phyloP scores from a whole-genome alignment of 2,888 invertebrate genomes.

The Caenorhabditis doughertyi region DNA sequence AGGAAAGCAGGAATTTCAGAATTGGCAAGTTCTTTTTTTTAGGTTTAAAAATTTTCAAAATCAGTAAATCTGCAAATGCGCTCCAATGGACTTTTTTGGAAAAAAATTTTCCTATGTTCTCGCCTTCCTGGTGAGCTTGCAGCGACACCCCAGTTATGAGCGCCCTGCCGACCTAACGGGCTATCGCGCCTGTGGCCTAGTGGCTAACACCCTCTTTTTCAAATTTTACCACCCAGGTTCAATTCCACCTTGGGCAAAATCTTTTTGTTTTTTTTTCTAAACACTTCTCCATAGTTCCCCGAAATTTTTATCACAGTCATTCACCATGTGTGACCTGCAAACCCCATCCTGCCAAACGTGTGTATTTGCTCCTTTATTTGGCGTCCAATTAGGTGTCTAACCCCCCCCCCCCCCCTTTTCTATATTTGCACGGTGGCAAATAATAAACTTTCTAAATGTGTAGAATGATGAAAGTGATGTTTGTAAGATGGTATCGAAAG shows the following conservation, averaged over 20 bases:
- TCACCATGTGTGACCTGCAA: not conserved
- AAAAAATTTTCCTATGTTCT: not conserved
- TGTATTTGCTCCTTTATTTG: slow-evolving; percentile 47
- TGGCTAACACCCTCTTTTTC: not conserved
- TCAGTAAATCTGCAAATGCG: not conserved
- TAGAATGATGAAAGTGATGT: not conserved
- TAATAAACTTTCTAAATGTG: slow-evolving; percentile 35
- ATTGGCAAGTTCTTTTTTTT: too few species aligned
- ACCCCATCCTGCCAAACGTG: not conserved
- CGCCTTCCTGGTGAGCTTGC: not conserved
- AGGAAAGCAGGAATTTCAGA: too few species aligned
- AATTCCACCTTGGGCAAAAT: not conserved
- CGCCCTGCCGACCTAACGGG: too few species aligned
- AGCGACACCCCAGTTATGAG: not conserved
- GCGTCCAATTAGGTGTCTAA: slow-evolving; percentile 50
- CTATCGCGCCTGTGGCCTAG: not conserved
- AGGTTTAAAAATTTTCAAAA: too few species aligned
- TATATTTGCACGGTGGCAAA: slow-evolving; percentile 35
- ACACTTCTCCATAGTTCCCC: not conserved
- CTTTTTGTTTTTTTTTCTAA: not conserved
- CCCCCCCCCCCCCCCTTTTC: too few species aligned
- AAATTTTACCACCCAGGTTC: not conserved
- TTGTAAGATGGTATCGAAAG: slow-evolving; percentile 17
- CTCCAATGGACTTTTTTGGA: not conserved
- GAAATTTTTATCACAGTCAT: not conserved